Base-by-base conservation (phyloP, 2,888 invertebrate species). In the Protonemura montana region DNA sequence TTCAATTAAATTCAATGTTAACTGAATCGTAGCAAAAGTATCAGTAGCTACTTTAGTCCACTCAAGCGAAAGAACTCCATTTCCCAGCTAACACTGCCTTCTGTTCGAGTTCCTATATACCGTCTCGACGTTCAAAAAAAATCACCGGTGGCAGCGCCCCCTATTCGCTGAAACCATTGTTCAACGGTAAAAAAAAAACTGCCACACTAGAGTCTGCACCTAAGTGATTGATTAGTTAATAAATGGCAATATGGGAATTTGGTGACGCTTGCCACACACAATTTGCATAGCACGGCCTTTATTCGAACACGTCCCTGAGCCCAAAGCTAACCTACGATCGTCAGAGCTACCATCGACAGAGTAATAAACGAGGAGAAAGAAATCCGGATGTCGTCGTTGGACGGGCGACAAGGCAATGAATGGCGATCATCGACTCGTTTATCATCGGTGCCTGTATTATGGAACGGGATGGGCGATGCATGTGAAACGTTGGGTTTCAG, bases 141-240 rank as follows among this genome's bases (percentile, higher is more conserved):
- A 59, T 59, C 59, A 59, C 13, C 41, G 21, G 16, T 16, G 59
- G 16, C 59, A 59, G 59, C 59, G 59, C 59, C 21, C 16, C 21
- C 59, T 21, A 21, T 13, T 21, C 59, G 13, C 13, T 21, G 2
- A 35, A 35, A 35, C 59, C 59, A 59, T 59, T 59, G 59, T 59
- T 59, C 59, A 59, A 59, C 59, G 21, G 21, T 21, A 35, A 41
- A 13, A 41, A 41, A 59, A 59, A 59, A 59, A 59, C 59, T 59
- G 59, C 59, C 59, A 59, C 13, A 3, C 59, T n/a, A 3, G 35
- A 59, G 59, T 21, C 16, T 59, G 59, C 21, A 59, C 16, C 59
- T 59, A 59, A 59, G 59, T 59, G 59, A 59, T 59, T 59, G 59
- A 59, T 59, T 59, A 59, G 59, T 21, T 59, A 59, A 59, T 59